phyloP scores from a whole-genome alignment of 1,140 invertebrate genomes.

The Bombus waltoni region DNA sequence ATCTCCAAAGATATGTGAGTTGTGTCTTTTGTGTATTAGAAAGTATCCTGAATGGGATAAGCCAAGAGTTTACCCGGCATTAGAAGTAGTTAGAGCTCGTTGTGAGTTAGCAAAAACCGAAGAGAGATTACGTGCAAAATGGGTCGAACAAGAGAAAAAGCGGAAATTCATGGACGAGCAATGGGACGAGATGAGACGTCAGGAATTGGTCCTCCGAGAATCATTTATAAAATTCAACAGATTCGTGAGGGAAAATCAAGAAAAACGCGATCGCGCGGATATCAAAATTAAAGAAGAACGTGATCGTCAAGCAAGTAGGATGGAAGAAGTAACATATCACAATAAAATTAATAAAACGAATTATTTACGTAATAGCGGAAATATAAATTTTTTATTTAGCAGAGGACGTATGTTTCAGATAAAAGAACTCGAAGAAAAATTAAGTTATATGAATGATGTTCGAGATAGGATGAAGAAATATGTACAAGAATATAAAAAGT shows the following conservation, averaged over 20 bases:
- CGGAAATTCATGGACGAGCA: conserved; percentile 80
- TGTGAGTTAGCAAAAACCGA: conserved; percentile 81
- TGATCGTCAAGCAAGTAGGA: conserved; percentile 70
- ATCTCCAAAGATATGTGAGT: conserved; percentile 11
- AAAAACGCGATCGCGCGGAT: conserved; percentile 84
- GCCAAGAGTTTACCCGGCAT: conserved; percentile 81
- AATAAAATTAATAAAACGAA: conserved; percentile 5
- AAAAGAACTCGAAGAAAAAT: conserved; percentile 70
- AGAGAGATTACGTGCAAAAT: conserved; percentile 79
- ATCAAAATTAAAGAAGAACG: conserved; percentile 83
- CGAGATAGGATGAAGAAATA: conserved; percentile 83
- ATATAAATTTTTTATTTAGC: background rate
- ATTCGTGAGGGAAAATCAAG: conserved; percentile 84
- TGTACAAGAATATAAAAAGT: conserved; percentile 83
- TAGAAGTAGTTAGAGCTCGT: conserved; percentile 81
- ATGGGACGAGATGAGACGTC: conserved; percentile 82
- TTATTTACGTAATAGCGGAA: background rate
- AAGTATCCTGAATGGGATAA: conserved; percentile 85
- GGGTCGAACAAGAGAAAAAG: conserved; percentile 76
- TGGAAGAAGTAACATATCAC: conserved; percentile 65
- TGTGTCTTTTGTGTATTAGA: conserved; percentile 67
- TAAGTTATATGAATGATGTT: conserved; percentile 80
- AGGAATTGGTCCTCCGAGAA: conserved; percentile 81
- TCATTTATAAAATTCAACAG: conserved; percentile 85
- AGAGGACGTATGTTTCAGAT: conserved; percentile 61